A percentile compares a stretch with the other conserved stretches of the same genome.
phyloP scores from a whole-genome alignment of 2,888 invertebrate species.

The Drosophila setosimentum region DNA sequence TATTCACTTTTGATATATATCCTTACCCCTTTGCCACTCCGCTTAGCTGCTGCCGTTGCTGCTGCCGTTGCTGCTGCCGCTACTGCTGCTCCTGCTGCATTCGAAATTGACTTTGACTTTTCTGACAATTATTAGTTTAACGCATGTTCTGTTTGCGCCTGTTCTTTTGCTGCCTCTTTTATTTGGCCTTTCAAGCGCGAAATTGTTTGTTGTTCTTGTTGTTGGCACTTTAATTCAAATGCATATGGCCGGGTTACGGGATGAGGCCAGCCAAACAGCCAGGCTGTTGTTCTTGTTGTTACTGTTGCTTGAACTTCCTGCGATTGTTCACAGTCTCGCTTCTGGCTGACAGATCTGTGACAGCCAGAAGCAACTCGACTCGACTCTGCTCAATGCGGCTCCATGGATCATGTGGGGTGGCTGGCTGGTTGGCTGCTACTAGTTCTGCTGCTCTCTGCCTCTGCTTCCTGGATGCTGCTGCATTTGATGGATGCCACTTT shows the following conservation, averaged over 20 bases:
- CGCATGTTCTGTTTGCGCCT: constrained; percentile 68
- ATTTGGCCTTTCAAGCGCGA: constrained; percentile 73
- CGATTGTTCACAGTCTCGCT: constrained; percentile 80
- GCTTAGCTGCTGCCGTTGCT: constrained; percentile 32
- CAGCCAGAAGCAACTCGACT: constrained; percentile 62
- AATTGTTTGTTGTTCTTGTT: constrained; percentile 79
- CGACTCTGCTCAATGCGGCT: constrained; percentile 25
- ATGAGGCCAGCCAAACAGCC: constrained; percentile 17
- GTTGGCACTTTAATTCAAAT: constrained; percentile 68
- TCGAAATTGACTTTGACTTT: constrained; percentile 78
- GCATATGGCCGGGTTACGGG: constrained; percentile 46
- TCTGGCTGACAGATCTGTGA: constrained; percentile 76
- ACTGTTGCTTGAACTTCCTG: constrained; percentile 72
- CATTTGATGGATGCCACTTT: constrained; percentile 78
- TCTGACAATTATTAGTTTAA: constrained; percentile 84
- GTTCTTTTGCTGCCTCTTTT: constrained; percentile 47
- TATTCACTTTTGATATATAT: constrained; percentile 10
- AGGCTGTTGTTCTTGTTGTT: constrained; percentile 21
- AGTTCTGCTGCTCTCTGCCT: constrained; percentile 18
- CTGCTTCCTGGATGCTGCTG: constrained; percentile 44
- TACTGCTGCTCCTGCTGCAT: constrained; percentile 46
- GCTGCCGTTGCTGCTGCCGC: constrained; percentile 41
- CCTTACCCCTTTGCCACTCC: constrained; percentile 46
- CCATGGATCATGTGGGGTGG: constrained; percentile 50
- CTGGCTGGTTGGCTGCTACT: constrained; percentile 16